Evolutionary conservation across 2,797 vertebrate species (phyloP).

Genomic region (Karalla daura): DNA sequence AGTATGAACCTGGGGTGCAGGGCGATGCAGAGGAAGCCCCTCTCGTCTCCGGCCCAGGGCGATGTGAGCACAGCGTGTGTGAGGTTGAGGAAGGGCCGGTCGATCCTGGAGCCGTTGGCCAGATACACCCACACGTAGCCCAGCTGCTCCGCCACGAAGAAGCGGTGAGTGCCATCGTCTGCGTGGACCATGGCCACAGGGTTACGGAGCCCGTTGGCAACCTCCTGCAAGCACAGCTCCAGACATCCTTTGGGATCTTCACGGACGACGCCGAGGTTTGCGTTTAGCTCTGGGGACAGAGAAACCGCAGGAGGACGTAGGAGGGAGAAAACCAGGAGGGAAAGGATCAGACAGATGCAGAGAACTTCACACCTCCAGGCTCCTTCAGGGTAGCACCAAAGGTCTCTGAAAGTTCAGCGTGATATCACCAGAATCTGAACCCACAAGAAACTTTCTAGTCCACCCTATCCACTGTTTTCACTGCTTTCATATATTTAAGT

Average conservation of each 20-base stretch:
- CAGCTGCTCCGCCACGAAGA: conserved; percentile 88
- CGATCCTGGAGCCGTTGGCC: conserved; percentile 84
- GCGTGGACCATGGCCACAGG: conserved; percentile 89
- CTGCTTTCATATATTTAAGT: no score
- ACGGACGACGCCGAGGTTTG: conserved; percentile 81
- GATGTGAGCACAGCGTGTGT: conserved; percentile 86
- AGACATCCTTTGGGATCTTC: conserved; percentile 84
- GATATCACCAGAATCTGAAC: not conserved
- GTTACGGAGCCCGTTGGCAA: conserved; percentile 86
- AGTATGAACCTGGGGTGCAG: conserved; percentile 81
- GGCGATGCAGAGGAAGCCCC: conserved; percentile 87
- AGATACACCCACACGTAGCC: conserved; percentile 88
- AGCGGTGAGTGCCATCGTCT: conserved; percentile 86
- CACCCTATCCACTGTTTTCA: no score
- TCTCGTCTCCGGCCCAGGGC: conserved; percentile 86
- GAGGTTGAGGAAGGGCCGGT: conserved; percentile 88
- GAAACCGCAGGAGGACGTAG: not conserved
- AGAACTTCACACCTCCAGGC: not conserved
- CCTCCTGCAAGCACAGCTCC: conserved; percentile 86
- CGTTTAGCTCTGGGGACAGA: conserved; percentile 76
- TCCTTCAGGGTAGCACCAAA: not conserved
- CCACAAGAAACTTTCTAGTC: not conserved
- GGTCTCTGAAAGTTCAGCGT: not conserved
- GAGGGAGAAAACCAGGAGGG: not conserved
- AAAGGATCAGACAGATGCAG: not conserved